Conservation (phyloP, 2,888 invertebrate genomes). For the Hypolimnas misippus region DNA sequence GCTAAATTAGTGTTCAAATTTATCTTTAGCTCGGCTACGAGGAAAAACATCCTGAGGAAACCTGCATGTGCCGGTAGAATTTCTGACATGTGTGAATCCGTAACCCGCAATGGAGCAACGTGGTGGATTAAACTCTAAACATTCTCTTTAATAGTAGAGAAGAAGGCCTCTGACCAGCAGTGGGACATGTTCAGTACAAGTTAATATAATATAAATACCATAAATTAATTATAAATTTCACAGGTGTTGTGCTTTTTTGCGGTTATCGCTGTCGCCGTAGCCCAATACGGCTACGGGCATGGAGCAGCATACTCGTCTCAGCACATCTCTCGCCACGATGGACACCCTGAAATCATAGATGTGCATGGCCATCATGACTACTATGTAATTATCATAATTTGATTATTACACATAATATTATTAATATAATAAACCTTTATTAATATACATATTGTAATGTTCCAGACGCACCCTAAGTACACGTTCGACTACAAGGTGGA, state of each 20-base stretch:
- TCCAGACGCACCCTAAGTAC: constrained; percentile 77
- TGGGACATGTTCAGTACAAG: no score
- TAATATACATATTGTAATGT: not conserved
- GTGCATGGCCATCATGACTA: constrained; percentile 57
- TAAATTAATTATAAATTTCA: no score
- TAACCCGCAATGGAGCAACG: no score
- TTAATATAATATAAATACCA: no score
- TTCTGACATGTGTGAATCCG: no score
- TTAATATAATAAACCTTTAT: not conserved
- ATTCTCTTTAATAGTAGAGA: no score
- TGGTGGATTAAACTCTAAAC: no score
- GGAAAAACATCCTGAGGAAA: no score
- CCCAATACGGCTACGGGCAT: constrained; percentile 50
- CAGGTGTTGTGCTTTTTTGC: constrained; percentile 25
- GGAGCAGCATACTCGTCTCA: constrained; percentile 49
- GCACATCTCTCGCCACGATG: constrained; percentile 49
- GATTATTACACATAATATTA: not conserved
- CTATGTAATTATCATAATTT: constrained; percentile 48
- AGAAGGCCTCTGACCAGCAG: no score
- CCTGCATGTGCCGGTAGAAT: no score
- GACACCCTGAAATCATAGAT: constrained; percentile 41
- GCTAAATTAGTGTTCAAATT: no score
- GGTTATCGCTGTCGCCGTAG: constrained; percentile 43
- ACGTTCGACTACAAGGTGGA: constrained; percentile 83
- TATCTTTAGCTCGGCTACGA: no score